Conservation (phyloP, 2,797 vertebrate genomes). For the Choloepus didactylus region DNA sequence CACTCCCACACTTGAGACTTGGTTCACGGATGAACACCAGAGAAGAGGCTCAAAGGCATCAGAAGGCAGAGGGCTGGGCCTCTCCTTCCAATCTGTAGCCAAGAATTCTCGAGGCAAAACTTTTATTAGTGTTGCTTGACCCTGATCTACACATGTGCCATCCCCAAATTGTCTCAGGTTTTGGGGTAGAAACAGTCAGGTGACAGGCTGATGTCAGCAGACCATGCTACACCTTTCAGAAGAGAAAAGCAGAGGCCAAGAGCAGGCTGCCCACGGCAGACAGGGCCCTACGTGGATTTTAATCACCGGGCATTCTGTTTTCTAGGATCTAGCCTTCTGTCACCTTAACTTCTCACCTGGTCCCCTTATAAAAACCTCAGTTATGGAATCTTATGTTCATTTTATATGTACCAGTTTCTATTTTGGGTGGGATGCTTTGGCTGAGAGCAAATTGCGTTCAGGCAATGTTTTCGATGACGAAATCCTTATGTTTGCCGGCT, state of each 20-base stretch:
- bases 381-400: neutral
- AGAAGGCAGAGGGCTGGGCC: neutral
- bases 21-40: neutral
- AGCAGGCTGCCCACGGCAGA: neutral
- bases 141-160: rapidly evolving
- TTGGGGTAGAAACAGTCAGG: neutral
- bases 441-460: neutral
- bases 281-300: neutral
- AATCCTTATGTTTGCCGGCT: rapidly evolving
- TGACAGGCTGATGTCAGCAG: neutral
- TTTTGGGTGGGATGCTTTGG: neutral
- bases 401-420: neutral
- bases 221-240: neutral
- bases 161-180: neutral
- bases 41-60: neutral
- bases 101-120: neutral
- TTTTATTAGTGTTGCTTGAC: too few relatives aligned
- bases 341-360: neutral
- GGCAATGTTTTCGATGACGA: neutral
- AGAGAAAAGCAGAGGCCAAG: neutral
- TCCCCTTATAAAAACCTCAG: neutral
- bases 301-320: too few relatives aligned
- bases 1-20: neutral
- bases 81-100: neutral
- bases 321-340: neutral